Evolutionary conservation across 2,888 invertebrate genomes (phyloP).

Genomic region (Ochropleura plecta): DNA sequence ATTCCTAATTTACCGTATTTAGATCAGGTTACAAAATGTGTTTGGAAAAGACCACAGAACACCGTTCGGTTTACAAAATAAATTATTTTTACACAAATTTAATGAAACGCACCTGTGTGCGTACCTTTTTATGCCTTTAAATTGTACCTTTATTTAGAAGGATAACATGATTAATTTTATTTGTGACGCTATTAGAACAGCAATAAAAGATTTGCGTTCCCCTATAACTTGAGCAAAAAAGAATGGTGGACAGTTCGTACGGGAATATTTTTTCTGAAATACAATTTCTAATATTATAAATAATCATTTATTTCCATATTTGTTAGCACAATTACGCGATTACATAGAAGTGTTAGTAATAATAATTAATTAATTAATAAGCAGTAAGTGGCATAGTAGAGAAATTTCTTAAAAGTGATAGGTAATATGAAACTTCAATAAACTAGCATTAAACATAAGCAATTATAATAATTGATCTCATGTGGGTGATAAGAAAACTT

Average conservation of each 20-base stretch:
- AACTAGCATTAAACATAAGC: background rate
- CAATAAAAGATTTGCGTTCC: background rate
- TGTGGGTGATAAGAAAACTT: background rate
- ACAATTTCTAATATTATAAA: too few species aligned
- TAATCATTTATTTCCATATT: background rate
- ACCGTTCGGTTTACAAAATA: slow-evolving; percentile 58
- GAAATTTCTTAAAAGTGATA: background rate
- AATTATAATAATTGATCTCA: background rate
- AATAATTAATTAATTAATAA: too few species aligned
- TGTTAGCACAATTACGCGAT: too few species aligned
- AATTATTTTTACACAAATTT: slow-evolving; percentile 59
- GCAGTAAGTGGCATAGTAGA: background rate
- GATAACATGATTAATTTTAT: slow-evolving; percentile 42
- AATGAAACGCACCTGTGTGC: slow-evolving; percentile 51
- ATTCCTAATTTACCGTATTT: slow-evolving; percentile 74
- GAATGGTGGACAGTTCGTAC: background rate
- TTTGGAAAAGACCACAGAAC: slow-evolving; percentile 60
- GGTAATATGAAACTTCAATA: background rate
- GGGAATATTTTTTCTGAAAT: background rate
- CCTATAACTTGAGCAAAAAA: slow-evolving; percentile 9
- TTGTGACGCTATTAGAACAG: slow-evolving; percentile 9
- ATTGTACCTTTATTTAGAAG: slow-evolving; percentile 39
- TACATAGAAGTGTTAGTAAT: too few species aligned
- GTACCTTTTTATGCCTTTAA: slow-evolving; percentile 29
- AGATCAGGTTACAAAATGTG: slow-evolving; percentile 70